These are phyloP conservation scores for Pachyramphus minor DNA, from an alignment of 2,113 vertebrate genomes.

Conservation along the genomic window DNA sequence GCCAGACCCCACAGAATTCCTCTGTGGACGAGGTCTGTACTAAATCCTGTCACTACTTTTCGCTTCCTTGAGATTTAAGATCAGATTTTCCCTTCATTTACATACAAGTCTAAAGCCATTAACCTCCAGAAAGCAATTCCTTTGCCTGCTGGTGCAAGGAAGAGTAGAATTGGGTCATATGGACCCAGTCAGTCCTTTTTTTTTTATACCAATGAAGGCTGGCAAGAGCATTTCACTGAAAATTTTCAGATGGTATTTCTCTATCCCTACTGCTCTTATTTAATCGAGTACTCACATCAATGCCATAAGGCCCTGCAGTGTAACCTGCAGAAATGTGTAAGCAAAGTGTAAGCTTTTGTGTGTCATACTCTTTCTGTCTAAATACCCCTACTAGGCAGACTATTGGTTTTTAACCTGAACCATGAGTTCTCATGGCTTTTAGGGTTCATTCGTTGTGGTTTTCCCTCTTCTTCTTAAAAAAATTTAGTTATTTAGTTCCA, in stretches of 20 bases:
- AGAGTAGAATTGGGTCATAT: constrained; percentile 15
- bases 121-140: constrained; percentile 29
- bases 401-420: background rate
- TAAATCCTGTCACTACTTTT: constrained; percentile 12
- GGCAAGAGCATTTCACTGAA: background rate
- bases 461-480: background rate
- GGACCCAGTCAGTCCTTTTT: background rate
- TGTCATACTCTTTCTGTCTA: background rate
- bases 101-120: constrained; percentile 43
- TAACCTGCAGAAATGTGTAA: background rate
- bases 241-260: background rate
- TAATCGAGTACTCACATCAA: background rate
- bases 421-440: background rate
- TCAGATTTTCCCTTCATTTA: constrained; percentile 32
- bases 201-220: background rate
- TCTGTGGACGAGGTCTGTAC: background rate
- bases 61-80: constrained; percentile 23
- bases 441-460: background rate
- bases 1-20: background rate
- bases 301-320: background rate
- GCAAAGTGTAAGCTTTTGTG: background rate
- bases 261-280: background rate
- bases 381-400: background rate
- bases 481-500: background rate
- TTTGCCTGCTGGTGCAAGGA: background rate